A percentile compares a stretch with the other conserved stretches of the same genome.
Evolutionary conservation across 2,888 invertebrate genomes (phyloP).

Genomic region (Tanaodytes sp.): DNA sequence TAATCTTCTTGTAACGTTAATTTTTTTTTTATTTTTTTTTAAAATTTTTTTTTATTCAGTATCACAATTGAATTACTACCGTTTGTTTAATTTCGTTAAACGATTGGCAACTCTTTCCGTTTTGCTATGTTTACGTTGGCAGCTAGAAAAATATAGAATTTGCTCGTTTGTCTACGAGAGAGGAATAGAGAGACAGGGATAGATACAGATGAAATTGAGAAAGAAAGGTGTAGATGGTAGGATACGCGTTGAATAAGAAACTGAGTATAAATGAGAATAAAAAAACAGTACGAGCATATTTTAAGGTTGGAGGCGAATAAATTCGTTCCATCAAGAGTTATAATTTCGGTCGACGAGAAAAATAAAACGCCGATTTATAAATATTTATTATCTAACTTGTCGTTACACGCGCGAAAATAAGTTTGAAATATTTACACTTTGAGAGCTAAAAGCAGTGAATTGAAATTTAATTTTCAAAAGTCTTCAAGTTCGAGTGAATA

Average conservation of each 20-base stretch:
- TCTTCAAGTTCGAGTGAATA: not conserved
- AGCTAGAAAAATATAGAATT: constrained; percentile 67
- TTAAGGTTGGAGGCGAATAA: no score
- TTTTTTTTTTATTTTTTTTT: constrained; percentile 7
- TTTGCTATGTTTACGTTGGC: constrained; percentile 58
- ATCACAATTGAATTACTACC: constrained; percentile 64
- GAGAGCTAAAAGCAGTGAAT: not conserved
- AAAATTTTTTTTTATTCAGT: constrained; percentile 54
- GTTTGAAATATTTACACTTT: not conserved
- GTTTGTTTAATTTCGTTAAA: constrained; percentile 56
- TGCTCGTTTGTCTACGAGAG: constrained; percentile 61
- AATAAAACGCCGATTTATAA: constrained; percentile 1
- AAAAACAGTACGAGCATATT: no score
- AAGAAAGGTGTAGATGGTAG: no score
- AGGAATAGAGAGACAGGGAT: constrained; percentile 53
- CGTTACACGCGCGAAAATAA: constrained; percentile 15
- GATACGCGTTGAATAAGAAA: no score
- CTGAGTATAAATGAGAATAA: no score
- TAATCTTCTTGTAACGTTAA: no score
- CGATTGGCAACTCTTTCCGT: constrained; percentile 61
- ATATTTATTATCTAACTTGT: constrained; percentile 1
- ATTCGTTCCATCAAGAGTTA: constrained; percentile 33
- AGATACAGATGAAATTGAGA: no score
- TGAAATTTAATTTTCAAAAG: no score
- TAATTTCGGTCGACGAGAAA: constrained; percentile 13